Base-by-base conservation (phyloP, 2,113 vertebrate genomes). In the Paracanthobrama guichenoti region DNA sequence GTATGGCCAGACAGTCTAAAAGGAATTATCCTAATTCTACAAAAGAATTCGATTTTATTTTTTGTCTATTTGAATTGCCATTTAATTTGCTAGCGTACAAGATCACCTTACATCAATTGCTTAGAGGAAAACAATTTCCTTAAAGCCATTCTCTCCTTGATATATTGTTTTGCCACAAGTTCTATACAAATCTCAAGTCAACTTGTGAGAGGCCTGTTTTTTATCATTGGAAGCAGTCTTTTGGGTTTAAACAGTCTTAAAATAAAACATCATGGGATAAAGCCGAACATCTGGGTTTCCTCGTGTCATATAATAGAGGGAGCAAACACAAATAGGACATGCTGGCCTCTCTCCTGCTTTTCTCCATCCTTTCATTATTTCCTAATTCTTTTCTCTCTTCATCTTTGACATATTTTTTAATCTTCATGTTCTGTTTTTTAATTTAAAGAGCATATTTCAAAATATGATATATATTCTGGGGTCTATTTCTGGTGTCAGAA, bases 1-100 rank as follows among this genome's bases (percentile, higher is more conserved):
- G 42, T 20, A 87, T 84, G 90, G 89, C 91, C 90, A 90, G 91
- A 87, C 90, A 87, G 87, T 89, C 84, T 87, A 69, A 89, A 86
- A 85, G 82, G 86, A 86, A 92, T 93, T 92, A 92, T 89, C 89
- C 88, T 92, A 93, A 94, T 92, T 90, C 92, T 79, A 93, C 93
- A 93, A 94, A 94, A 93, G 88, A 91, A 90, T 91, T 86, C 73
- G 59, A 89, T 89, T 81, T 84, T 77, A 82, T 81, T 86, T 85
- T 86, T 87, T 85, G 90, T 90, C 91, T 82, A 74, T 91, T 89
- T 90, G 85, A 88, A 88, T 89, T 28, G 79, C 60, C 85, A 87
- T 85, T 91, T 91, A 91, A 90, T 90, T 90, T 90, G 90, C 83
- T 88, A 86, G 88, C 86, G 67, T 87, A 90, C 85, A 87, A 89